Base-by-base conservation (phyloP, 2,888 invertebrate species). In the Thumatha senex region DNA sequence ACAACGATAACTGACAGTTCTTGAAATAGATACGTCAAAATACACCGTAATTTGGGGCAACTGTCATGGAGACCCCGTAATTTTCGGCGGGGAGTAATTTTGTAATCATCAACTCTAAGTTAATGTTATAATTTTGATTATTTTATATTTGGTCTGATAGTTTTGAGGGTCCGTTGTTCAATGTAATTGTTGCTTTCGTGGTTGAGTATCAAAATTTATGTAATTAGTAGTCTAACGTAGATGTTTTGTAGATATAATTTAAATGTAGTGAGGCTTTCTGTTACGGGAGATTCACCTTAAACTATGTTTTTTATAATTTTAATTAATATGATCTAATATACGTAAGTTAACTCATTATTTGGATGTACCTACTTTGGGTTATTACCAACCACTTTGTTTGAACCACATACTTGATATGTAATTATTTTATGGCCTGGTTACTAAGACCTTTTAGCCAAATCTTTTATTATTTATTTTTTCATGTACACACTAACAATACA, bases 11-110 rank as follows among this genome's bases (percentile, higher is more conserved):
- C 42, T 55, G 57, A 51, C 54, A 46, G 46, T 30, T 56, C 51
- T 56, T 46, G 46, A 68, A 63, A 64, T 64, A 63, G 49, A 63
- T 57, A 63, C 50, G 62, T 65, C 67, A 67, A 57, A 52, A 48
- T 35, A 53, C 48, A 50, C 33, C 46, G 10, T 14, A 72, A 66
- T 67, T 67, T 67, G 61, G 48, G 45, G 10, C 13, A 41, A 54
- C 69, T 67, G 70, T 65, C 70, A 69, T 50, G 56, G 59, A 24
- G 40, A 4, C 39, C 64, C 39, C 18, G 44, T 56, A 48, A 65
- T 63, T 65, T 47, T 45, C 46, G 44, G 48, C 42, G 33, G 14
- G 35, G 53, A 46, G 52, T 66, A 61, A 72, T 72, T 72, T 61
- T 18, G 44, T 55, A 38, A 65, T 65, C 63, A 63, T 61, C 47